Percentiles rank a stretch among this genome's conserved stretches.
phyloP scores from a whole-genome alignment of 2,113 vertebrate species.

The Puma concolor region DNA sequence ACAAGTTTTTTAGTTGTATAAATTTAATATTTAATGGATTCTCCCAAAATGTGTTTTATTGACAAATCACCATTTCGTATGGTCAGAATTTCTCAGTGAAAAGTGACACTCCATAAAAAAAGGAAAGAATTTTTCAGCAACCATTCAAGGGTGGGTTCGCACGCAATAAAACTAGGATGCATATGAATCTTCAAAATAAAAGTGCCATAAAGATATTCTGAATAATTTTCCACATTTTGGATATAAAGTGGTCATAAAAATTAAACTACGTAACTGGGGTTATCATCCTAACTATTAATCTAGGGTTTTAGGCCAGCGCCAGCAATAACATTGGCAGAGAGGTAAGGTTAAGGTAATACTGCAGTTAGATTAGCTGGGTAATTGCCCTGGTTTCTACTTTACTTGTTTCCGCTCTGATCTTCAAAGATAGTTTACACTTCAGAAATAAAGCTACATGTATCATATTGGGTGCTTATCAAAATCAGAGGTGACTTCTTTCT shows the following conservation, averaged over 20 bases:
- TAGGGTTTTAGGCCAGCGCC: background rate
- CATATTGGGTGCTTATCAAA: background rate
- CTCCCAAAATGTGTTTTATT: background rate
- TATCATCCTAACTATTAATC: background rate
- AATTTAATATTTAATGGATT: background rate
- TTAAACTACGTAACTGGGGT: background rate
- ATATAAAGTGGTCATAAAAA: background rate
- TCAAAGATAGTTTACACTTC: background rate
- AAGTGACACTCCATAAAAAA: background rate
- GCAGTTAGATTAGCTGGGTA: background rate
- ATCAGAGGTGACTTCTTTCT: background rate
- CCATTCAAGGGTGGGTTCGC: background rate
- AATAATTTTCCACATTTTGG: background rate
- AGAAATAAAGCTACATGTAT: background rate
- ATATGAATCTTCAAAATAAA: background rate
- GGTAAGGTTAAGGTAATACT: background rate
- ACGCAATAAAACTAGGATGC: background rate
- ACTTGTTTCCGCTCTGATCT: background rate
- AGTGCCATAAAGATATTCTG: background rate
- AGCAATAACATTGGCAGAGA: background rate
- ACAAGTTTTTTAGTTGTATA: too few species aligned
- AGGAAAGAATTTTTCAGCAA: background rate
- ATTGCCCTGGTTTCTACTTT: background rate
- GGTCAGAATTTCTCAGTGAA: constrained; percentile 13
- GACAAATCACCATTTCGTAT: background rate